Evolutionary conservation across 1,140 invertebrate species (phyloP).

Genomic region (Drosophila tsacasi): DNA sequence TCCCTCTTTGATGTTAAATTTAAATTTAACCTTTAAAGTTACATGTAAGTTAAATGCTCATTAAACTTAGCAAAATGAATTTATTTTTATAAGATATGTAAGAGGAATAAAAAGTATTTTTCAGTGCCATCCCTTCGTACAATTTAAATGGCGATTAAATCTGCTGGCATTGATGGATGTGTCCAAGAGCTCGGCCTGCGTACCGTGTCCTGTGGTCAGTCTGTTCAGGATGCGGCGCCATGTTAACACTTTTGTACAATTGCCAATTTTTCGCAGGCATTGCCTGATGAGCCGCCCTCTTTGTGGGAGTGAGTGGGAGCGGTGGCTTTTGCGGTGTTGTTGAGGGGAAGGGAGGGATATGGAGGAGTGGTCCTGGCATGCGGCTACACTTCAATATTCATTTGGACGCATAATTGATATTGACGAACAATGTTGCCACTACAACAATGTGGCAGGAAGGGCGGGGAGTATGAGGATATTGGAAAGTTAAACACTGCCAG

Average conservation of each 20-base stretch:
- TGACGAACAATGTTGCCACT: constrained; percentile 78
- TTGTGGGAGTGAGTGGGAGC: constrained; percentile 32
- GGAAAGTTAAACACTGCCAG: constrained; percentile 46
- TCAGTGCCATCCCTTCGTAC: constrained; percentile 42
- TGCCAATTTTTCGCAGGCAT: constrained; percentile 76
- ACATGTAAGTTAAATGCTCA: not conserved
- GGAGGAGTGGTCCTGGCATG: constrained; percentile 50
- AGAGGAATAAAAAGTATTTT: not conserved
- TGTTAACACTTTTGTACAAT: constrained; percentile 84
- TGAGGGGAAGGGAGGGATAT: not conserved
- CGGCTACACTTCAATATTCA: constrained; percentile 83
- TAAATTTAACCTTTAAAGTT: not conserved
- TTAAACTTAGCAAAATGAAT: not conserved
- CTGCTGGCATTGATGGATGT: constrained; percentile 84
- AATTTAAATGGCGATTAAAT: constrained; percentile 85
- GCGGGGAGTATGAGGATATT: constrained; percentile 5
- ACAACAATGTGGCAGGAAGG: constrained; percentile 33
- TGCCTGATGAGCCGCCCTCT: constrained; percentile 56
- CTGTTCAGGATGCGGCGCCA: constrained; percentile 76
- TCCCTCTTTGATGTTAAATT: no score
- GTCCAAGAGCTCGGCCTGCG: constrained; percentile 59
- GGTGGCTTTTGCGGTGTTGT: constrained; percentile 74
- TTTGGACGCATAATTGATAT: constrained; percentile 83
- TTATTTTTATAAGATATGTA: not conserved
- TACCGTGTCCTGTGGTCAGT: constrained; percentile 68